A percentile compares a stretch with the other conserved stretches of the same genome.
phyloP scores from a whole-genome alignment of 2,797 vertebrate genomes.

The Bovichtus variegatus region DNA sequence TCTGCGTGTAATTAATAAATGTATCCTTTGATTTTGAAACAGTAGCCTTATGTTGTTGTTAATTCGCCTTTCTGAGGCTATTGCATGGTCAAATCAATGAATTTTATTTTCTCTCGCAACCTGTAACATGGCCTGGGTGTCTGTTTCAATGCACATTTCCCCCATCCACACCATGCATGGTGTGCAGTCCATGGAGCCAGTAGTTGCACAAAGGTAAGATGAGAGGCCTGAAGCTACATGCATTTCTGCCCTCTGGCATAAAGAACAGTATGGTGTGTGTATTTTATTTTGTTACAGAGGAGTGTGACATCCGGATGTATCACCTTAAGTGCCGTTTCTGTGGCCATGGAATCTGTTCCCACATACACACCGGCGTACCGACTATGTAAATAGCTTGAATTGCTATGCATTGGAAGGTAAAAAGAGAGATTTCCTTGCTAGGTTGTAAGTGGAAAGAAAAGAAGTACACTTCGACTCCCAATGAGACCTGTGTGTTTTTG shows the following conservation, averaged over 20 bases:
- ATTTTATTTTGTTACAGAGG: neutral
- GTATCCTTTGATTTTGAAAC: no score
- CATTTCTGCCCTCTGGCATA: neutral
- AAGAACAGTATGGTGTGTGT: neutral
- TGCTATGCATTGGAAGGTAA: slow-evolving; percentile 54
- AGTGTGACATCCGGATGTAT: neutral
- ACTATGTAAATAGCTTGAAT: slow-evolving; percentile 54
- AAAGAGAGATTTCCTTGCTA: slow-evolving; percentile 51
- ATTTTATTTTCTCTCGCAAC: no score
- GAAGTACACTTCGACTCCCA: slow-evolving; percentile 23
- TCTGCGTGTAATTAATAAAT: no score
- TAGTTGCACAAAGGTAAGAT: neutral
- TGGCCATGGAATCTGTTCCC: neutral
- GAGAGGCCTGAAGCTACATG: neutral
- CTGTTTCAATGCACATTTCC: no score
- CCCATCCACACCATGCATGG: no score
- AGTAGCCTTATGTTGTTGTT: no score
- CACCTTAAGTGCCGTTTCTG: slow-evolving; percentile 4
- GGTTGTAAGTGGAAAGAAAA: slow-evolving; percentile 43
- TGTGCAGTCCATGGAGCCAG: no score
- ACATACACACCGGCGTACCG: neutral
- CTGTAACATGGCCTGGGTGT: no score
- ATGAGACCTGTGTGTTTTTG: slow-evolving; percentile 23
- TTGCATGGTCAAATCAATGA: no score
- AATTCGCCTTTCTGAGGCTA: no score